A percentile compares a stretch with the other conserved stretches of the same genome.
Conservation (phyloP, 2,888 invertebrate genomes). For the Antheraea yamamai region DNA sequence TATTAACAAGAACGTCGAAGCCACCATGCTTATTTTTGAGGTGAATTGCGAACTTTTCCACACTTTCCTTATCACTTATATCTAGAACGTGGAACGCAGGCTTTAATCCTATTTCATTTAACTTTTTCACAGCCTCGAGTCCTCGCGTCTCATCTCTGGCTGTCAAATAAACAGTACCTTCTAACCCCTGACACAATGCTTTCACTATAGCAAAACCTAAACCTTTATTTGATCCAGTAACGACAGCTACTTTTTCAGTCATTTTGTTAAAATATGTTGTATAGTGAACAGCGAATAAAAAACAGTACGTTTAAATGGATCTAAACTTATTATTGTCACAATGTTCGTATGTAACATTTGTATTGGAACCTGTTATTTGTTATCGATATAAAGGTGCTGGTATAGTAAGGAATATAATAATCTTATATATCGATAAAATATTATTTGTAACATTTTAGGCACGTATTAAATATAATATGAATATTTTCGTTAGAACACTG, state of each 20-base stretch:
- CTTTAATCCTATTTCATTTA: conserved; percentile 79
- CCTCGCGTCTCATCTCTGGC: conserved; percentile 83
- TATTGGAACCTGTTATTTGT: too few species aligned
- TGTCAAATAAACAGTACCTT: conserved; percentile 87
- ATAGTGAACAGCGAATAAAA: too few species aligned
- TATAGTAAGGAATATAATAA: too few species aligned
- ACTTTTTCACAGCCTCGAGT: conserved; percentile 79
- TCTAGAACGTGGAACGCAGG: conserved; percentile 87
- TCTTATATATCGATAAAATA: too few species aligned
- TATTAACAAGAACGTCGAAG: conserved; percentile 88
- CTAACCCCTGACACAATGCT: conserved; percentile 84
- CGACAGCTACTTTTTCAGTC: conserved; percentile 70
- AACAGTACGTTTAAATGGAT: too few species aligned
- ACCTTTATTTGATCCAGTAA: conserved; percentile 89
- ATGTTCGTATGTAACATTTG: too few species aligned
- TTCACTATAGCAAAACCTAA: conserved; percentile 86
- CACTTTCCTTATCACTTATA: conserved; percentile 82
- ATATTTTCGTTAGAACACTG: too few species aligned
- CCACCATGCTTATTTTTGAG: conserved; percentile 84
- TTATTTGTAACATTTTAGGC: too few species aligned
- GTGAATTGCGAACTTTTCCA: conserved; percentile 80
- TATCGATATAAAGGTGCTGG: too few species aligned
- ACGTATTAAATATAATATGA: too few species aligned
- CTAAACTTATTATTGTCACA: too few species aligned
- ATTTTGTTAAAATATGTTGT: conserved; percentile 35